Base-by-base conservation (phyloP, 2,797 vertebrate genomes). In the Cuculus canorus region DNA sequence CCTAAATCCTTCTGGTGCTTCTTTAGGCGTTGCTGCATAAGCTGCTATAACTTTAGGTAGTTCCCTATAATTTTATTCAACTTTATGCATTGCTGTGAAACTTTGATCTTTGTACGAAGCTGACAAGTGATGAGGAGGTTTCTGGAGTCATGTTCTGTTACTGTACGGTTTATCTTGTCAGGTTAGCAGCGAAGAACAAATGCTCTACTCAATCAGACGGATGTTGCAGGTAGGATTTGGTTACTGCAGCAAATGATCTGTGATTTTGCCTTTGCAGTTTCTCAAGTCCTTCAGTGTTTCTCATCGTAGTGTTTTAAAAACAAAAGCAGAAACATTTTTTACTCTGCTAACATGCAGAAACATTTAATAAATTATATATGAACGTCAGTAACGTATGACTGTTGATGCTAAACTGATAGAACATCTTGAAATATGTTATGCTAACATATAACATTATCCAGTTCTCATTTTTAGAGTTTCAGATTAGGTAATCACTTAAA, bases 171-270 rank as follows among this genome's bases (percentile, higher is more conserved):
- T 90, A 9, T 84, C 71, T 71, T 75, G 35, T 61, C 73, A 32
- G 45, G 60, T 52, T 35, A 94, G 50, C 30, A 89, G 91, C 45
- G 35, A 65, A 81, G 61, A 75, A 33, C 78, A 75, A 77, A 71
- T 28, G 17, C 61, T 37, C 33, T 9, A 14, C 37, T n/a, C 47
- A 16, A 47, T 23, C 37, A 23, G 23, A 5, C 35, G 70, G 32
- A 57, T 95, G 93, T 83, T 92, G 48, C 41, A 75, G 90, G 86
- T 81, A 68, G 64, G 43, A 33, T 93, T 80, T 48, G 50, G 64
- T 86, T 52, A 28, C 37, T 27, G 35, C 18, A 47, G 39, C 27
- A 72, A 80, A 91, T 19, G 30, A 24, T 79, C 5, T 7, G 21
- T 37, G 76, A 30, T 89, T 83, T 66, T 3, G 1, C 41, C 53